Evolutionary conservation across 2,113 vertebrate genomes (phyloP).

Genomic region (Otolemur garnettii): DNA sequence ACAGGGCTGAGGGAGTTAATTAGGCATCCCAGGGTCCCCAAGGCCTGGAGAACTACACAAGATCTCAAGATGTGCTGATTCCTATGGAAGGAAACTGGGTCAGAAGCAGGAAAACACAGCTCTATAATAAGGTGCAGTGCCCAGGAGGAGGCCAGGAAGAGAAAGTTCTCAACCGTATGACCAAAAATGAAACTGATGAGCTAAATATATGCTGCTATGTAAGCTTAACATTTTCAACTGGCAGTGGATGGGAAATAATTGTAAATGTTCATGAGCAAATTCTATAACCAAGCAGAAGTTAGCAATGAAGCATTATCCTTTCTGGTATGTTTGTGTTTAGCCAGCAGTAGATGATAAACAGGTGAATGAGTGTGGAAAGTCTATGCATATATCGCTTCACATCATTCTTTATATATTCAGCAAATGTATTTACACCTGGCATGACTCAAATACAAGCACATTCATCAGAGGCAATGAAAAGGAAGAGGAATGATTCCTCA

Average conservation of each 20-base stretch:
- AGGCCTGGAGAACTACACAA: background rate
- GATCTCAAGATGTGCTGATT: background rate
- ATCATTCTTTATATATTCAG: background rate
- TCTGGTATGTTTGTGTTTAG: background rate
- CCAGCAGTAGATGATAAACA: background rate
- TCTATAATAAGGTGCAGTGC: background rate
- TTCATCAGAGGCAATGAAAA: background rate
- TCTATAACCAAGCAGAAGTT: background rate
- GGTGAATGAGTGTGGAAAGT: background rate
- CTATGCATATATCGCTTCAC: background rate
- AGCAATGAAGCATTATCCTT: background rate
- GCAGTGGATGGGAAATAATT: background rate
- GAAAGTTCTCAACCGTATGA: background rate
- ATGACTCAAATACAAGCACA: background rate
- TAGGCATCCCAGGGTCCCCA: background rate
- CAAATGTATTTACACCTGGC: background rate
- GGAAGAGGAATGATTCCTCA: background rate
- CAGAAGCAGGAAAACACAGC: background rate
- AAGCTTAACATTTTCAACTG: background rate
- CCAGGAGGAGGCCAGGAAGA: background rate
- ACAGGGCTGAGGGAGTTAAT: background rate
- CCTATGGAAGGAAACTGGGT: constrained; percentile 15
- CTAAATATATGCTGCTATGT: background rate
- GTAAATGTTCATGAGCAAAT: background rate
- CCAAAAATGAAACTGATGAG: constrained; percentile 10